Evolutionary conservation across 2,797 vertebrate genomes (phyloP).

Genomic region (Mormyrus hasselquistii): DNA sequence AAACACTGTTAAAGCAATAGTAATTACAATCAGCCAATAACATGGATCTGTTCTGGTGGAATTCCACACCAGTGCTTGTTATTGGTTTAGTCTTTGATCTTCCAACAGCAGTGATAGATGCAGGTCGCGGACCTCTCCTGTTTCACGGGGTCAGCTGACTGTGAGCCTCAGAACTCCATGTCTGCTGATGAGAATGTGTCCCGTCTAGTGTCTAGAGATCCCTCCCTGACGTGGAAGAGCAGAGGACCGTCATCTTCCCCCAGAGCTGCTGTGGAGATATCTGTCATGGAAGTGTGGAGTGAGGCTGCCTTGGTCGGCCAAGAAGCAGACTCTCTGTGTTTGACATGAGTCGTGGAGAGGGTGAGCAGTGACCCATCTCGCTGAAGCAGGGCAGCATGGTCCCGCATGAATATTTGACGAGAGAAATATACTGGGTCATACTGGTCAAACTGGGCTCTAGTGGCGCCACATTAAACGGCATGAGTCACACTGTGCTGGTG

Average conservation of each 20-base stretch:
- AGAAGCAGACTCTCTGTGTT: background rate
- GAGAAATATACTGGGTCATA: background rate
- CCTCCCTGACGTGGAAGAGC: background rate
- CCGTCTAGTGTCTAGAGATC: background rate
- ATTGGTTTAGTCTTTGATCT: background rate
- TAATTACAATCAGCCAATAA: background rate
- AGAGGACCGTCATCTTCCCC: background rate
- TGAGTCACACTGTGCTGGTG: background rate
- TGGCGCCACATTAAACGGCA: background rate
- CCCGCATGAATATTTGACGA: background rate
- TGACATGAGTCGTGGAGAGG: background rate
- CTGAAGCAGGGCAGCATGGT: background rate
- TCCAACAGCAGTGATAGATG: background rate
- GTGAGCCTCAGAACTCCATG: background rate
- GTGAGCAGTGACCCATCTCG: background rate
- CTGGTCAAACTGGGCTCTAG: background rate
- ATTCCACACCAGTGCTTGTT: background rate
- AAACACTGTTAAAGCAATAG: background rate
- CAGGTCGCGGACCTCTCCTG: background rate
- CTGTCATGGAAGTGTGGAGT: background rate
- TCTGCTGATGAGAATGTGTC: background rate
- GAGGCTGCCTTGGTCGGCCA: background rate
- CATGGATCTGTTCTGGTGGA: background rate
- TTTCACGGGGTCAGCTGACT: background rate
- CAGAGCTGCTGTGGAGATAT: background rate